A percentile compares a stretch with the other conserved stretches of the same genome.
Conservation (phyloP, 2,113 vertebrate genomes). For the Myrmophylax atrothorax region DNA sequence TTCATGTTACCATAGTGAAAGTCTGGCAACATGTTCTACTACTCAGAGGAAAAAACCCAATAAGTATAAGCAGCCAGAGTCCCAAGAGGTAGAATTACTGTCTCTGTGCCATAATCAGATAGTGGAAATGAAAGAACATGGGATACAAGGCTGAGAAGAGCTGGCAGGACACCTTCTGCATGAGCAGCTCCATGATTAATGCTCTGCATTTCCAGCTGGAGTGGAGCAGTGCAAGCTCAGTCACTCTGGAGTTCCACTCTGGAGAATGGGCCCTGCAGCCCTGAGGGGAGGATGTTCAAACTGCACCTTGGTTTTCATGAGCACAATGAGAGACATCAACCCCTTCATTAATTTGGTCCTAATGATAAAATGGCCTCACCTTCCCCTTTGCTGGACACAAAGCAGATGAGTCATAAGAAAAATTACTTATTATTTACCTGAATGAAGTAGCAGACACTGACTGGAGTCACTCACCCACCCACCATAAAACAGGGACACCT, state of each 20-base stretch:
- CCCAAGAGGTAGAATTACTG: neutral
- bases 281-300: neutral
- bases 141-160: neutral
- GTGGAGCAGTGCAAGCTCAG: neutral
- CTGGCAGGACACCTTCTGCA: neutral
- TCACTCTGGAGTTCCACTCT: neutral
- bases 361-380: constrained; percentile 60
- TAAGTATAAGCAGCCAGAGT: neutral
- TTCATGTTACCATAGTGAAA: neutral
- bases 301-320: neutral
- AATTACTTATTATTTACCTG: constrained; percentile 65
- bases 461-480: constrained; percentile 64
- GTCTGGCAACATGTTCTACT: neutral
- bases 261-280: neutral
- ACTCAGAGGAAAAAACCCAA: neutral
- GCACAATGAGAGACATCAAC: neutral
- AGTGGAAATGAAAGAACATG: neutral
- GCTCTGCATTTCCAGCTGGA: neutral
- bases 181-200: neutral
- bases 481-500: constrained; percentile 69
- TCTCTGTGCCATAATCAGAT: neutral
- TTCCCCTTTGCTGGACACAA: constrained; percentile 66
- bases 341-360: neutral
- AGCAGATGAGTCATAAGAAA: constrained; percentile 59
- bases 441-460: constrained; percentile 54